A percentile compares a stretch with the other conserved stretches of the same genome.
These are phyloP conservation scores for Leptarthrus brevirostris DNA, from an alignment of 2,888 invertebrate species.

Conservation along the genomic window DNA sequence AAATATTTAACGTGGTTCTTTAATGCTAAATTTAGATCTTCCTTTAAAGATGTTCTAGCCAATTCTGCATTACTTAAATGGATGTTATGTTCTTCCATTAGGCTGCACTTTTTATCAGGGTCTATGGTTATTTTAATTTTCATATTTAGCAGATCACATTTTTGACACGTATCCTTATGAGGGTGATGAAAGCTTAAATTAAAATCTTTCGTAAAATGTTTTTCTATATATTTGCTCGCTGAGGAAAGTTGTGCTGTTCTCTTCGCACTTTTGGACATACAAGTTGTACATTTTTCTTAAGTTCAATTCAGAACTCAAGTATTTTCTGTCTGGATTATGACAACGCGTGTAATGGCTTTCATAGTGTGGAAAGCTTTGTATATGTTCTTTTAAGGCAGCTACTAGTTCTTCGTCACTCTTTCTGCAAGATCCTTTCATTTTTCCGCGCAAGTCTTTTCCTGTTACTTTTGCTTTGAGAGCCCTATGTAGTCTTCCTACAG, in stretches of 20 bases:
- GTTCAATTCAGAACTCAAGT: slow-evolving; percentile 53
- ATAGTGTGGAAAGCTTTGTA: slow-evolving; percentile 11
- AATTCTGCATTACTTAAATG: slow-evolving; percentile 50
- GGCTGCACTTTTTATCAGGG: too few relatives aligned
- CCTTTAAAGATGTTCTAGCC: slow-evolving; percentile 32
- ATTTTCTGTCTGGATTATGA: slow-evolving; percentile 53
- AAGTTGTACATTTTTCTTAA: slow-evolving; percentile 54
- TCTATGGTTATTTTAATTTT: slow-evolving; percentile 57
- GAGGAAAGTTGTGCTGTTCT: slow-evolving; percentile 39
- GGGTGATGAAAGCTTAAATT: slow-evolving; percentile 55
- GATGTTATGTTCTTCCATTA: too few relatives aligned
- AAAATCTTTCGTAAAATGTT: slow-evolving; percentile 52
- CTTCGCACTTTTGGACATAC: slow-evolving; percentile 46
- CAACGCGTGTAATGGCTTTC: slow-evolving; percentile 36
- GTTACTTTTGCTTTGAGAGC: slow-evolving; percentile 44
- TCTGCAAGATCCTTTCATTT: slow-evolving; percentile 51
- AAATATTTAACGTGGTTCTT: slow-evolving; percentile 51
- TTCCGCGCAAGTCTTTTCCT: slow-evolving; percentile 49
- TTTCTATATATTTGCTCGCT: slow-evolving; percentile 51
- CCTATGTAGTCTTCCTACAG: slow-evolving; percentile 48
- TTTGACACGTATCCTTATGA: slow-evolving; percentile 58
- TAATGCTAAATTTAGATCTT: not conserved
- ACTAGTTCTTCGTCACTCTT: slow-evolving; percentile 49
- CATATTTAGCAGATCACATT: slow-evolving; percentile 58
- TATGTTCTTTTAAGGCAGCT: slow-evolving; percentile 35